phyloP scores from a whole-genome alignment of 2,797 vertebrate genomes.

The Otolemur crassicaudatus region DNA sequence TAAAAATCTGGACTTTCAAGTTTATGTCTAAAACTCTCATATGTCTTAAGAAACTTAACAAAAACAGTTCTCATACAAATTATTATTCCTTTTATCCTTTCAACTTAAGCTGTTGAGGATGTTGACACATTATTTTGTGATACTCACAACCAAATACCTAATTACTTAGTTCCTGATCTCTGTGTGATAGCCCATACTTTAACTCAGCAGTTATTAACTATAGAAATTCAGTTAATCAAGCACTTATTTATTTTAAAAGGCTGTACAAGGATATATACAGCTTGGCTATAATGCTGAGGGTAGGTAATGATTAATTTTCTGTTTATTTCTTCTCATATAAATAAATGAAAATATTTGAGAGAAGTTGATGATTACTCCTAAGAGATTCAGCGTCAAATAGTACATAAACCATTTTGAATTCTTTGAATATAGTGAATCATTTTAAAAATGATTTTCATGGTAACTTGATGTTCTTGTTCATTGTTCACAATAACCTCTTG shows the following conservation, averaged over 20 bases:
- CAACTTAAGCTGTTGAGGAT: not conserved
- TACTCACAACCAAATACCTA: not conserved
- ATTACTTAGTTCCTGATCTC: not conserved
- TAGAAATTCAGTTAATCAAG: not conserved
- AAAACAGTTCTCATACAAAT: not conserved
- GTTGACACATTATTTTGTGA: not conserved
- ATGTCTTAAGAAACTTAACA: not conserved
- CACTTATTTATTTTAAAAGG: not conserved
- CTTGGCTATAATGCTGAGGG: not conserved
- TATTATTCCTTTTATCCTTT: constrained; percentile 49
- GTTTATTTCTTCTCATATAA: constrained; percentile 11
- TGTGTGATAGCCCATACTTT: not conserved
- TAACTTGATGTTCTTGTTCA: constrained; percentile 44
- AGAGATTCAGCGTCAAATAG: not conserved
- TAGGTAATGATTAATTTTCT: not conserved
- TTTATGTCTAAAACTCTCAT: not conserved
- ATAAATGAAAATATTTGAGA: not conserved
- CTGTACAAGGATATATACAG: not conserved
- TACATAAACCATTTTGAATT: constrained; percentile 28
- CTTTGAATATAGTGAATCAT: not conserved
- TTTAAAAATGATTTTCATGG: constrained; percentile 61
- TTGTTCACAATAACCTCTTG: constrained; percentile 62
- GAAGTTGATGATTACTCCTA: not conserved
- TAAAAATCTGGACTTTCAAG: not conserved
- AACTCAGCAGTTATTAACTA: not conserved